A percentile compares a stretch with the other conserved stretches of the same genome.
Evolutionary conservation across 2,113 vertebrate species (phyloP).

Genomic region (Anoura caudifer): DNA sequence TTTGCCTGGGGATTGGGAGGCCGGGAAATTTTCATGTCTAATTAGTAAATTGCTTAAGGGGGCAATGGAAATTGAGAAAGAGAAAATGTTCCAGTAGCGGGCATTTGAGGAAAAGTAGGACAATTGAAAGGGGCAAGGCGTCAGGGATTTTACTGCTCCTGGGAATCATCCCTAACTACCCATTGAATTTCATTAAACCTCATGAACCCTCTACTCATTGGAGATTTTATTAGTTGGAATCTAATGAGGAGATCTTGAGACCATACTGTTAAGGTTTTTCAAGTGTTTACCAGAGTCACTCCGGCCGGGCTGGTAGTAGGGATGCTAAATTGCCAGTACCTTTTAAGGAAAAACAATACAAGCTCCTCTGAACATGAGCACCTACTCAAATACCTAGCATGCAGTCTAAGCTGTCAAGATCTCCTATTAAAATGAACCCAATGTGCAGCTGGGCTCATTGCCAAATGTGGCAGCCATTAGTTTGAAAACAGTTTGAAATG

Average conservation of each 20-base stretch:
- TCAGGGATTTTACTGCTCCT: not conserved
- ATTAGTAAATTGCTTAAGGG: conserved; percentile 71
- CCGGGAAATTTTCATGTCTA: conserved; percentile 42
- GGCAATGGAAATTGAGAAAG: conserved; percentile 33
- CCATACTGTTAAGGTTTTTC: not conserved
- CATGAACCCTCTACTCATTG: not conserved
- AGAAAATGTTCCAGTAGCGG: not conserved
- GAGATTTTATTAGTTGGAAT: not conserved
- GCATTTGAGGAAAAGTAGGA: conserved; percentile 38
- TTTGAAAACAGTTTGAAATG: conserved; percentile 53
- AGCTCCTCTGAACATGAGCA: not conserved
- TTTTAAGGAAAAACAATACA: not conserved
- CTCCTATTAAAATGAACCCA: conserved; percentile 37
- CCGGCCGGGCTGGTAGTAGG: not conserved
- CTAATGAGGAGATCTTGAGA: not conserved
- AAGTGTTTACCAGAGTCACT: not conserved
- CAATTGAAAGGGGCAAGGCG: not conserved
- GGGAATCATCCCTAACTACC: not conserved
- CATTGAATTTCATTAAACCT: not conserved
- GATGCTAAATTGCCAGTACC: not conserved
- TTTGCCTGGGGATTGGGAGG: conserved; percentile 51
- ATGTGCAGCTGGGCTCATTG: not conserved
- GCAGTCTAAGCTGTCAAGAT: conserved; percentile 4
- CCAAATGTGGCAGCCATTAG: conserved; percentile 49
- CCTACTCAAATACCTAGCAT: not conserved